Conservation (phyloP, 92 coral and sea anemone species). For the Porites evermanni region DNA sequence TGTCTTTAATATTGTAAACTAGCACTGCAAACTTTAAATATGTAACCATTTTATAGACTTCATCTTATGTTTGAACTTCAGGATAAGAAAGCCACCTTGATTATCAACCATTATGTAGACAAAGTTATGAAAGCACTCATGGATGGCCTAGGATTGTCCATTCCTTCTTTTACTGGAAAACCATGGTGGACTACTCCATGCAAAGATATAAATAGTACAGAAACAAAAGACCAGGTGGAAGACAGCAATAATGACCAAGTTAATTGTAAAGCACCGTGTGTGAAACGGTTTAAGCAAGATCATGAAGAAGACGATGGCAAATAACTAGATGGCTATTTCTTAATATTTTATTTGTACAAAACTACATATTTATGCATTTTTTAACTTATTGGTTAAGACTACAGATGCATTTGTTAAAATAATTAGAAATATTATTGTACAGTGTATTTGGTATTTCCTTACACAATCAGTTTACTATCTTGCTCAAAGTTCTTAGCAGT, state of each 20-base stretch:
- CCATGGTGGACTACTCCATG: slow-evolving; percentile 30
- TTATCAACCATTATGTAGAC: slow-evolving; percentile 92
- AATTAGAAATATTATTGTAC: no score
- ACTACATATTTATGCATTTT: no score
- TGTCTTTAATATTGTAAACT: background rate
- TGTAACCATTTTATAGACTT: background rate
- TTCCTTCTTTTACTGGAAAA: slow-evolving; percentile 58
- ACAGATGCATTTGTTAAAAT: no score
- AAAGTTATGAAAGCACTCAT: slow-evolving; percentile 83
- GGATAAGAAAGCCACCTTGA: slow-evolving; percentile 97
- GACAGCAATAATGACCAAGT: background rate
- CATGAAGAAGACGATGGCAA: background rate
- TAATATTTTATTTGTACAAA: no score
- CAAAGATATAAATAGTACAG: background rate
- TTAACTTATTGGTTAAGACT: no score
- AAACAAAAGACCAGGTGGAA: background rate
- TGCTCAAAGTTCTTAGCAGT: no score
- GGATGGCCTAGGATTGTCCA: slow-evolving; percentile 68
- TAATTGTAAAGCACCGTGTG: background rate
- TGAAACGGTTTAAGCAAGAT: background rate
- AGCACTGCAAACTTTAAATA: background rate
- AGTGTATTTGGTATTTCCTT: no score
- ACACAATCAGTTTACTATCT: no score
- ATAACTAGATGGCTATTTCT: background rate
- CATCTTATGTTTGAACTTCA: slow-evolving; percentile 21